Conservation (phyloP, 1,140 invertebrate genomes). For the Schlechtendalia chinensis region DNA sequence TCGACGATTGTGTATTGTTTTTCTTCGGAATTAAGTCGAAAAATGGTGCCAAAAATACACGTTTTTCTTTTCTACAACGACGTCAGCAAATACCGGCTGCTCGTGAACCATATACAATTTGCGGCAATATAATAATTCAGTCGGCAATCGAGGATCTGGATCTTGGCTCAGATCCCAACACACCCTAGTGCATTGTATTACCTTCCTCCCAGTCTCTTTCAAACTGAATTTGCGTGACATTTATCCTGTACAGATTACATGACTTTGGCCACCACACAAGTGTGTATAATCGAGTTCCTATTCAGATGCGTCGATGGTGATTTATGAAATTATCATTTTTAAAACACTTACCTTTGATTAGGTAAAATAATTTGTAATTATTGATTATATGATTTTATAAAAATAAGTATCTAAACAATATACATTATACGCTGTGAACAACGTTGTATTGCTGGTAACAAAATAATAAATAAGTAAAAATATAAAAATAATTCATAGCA, state of each 20-base stretch:
- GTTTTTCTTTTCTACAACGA: slow-evolving; percentile 35
- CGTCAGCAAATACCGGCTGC: slow-evolving; percentile 30
- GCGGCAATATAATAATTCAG: slow-evolving; percentile 33
- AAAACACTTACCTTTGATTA: too few species aligned
- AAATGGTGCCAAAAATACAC: slow-evolving; percentile 33
- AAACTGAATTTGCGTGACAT: slow-evolving; percentile 44
- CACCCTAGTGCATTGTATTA: slow-evolving; percentile 27
- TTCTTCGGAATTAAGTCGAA: slow-evolving; percentile 31
- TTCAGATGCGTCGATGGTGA: background rate
- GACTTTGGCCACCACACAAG: slow-evolving; percentile 29
- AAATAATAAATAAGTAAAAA: too few species aligned
- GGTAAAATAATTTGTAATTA: too few species aligned
- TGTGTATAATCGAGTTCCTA: slow-evolving; percentile 1
- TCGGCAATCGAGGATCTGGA: slow-evolving; percentile 33
- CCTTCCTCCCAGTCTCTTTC: slow-evolving; percentile 36
- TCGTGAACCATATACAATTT: slow-evolving; percentile 15
- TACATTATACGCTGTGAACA: too few species aligned
- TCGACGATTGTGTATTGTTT: background rate
- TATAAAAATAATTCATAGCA: too few species aligned
- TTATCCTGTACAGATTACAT: slow-evolving; percentile 27
- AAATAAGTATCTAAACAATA: too few species aligned
- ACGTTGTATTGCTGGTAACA: too few species aligned
- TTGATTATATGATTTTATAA: too few species aligned
- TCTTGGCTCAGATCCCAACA: slow-evolving; percentile 32
- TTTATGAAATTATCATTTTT: background rate